Percentiles rank a stretch among this genome's conserved stretches.
These are phyloP conservation scores for Orbicella faveolata DNA, from an alignment of 64 coral and sea anemone species.

Conservation along the genomic window DNA sequence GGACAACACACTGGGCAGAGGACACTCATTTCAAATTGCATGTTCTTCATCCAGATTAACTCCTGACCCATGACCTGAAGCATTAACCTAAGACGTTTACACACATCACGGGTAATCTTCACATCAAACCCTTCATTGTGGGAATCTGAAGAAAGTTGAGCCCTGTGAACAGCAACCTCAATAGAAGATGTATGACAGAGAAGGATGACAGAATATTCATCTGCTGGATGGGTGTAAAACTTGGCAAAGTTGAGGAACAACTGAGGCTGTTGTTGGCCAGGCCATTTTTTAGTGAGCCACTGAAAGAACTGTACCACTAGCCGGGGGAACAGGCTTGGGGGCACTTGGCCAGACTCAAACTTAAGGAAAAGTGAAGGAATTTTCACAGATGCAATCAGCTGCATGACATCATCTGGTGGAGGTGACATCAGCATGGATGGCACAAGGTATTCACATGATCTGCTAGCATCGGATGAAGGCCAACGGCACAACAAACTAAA, in stretches of 20 bases:
- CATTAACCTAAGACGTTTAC: neutral
- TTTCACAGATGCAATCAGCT: neutral
- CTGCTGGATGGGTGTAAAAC: neutral
- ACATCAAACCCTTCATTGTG: too few relatives aligned
- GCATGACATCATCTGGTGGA: neutral
- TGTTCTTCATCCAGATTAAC: neutral
- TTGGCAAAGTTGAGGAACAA: neutral
- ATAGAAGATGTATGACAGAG: neutral
- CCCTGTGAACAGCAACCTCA: neutral
- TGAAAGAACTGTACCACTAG: neutral
- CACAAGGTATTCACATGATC: neutral
- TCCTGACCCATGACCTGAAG: neutral
- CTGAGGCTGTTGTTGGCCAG: neutral
- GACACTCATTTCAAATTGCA: conserved; percentile 7
- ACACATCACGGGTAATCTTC: neutral
- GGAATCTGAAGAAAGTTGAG: too few relatives aligned
- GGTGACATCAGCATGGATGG: conserved; percentile 49
- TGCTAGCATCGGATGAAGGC: neutral
- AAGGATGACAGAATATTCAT: neutral
- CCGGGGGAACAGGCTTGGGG: neutral
- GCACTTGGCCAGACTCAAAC: neutral
- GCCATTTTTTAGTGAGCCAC: neutral
- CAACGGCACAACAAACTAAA: conserved; percentile 28
- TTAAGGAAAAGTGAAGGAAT: neutral
- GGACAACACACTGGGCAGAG: neutral